phyloP scores from a whole-genome alignment of 2,113 vertebrate genomes.

The Rissa tridactyla region DNA sequence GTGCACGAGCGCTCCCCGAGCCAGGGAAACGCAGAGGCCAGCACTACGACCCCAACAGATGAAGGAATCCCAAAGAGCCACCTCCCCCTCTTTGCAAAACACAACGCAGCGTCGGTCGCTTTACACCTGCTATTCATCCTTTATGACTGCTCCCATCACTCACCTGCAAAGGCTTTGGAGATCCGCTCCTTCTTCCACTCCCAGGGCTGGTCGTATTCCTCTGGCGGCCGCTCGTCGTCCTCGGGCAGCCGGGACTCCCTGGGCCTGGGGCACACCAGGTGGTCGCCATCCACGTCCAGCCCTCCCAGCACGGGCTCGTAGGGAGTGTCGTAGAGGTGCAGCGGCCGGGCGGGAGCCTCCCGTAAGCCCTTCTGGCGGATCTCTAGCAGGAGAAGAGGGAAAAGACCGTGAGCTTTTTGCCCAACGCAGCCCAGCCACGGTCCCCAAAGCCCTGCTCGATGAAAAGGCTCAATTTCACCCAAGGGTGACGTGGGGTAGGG shows the following conservation, averaged over 20 bases:
- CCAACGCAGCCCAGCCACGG: background rate
- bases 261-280: conserved; percentile 63
- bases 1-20: rapidly evolving
- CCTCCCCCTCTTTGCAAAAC: background rate
- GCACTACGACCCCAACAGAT: background rate
- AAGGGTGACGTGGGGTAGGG: rapidly evolving
- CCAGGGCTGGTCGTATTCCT: conserved; percentile 99
- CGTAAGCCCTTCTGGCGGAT: conserved; percentile 76
- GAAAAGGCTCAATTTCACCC: background rate
- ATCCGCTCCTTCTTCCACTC: conserved; percentile 98
- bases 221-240: conserved; percentile 91
- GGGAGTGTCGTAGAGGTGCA: conserved; percentile 91
- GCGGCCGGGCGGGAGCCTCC: conserved; percentile 64
- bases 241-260: conserved; percentile 92
- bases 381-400: conserved; percentile 49
- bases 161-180: conserved; percentile 97
- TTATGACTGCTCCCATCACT: background rate
- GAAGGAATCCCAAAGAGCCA: background rate
- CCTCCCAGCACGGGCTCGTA: conserved; percentile 85
- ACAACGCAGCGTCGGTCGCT: rapidly evolving
- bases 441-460: background rate
- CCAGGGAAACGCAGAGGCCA: background rate
- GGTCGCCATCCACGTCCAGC: conserved; percentile 74
- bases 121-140: no score
- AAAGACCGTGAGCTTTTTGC: background rate